phyloP scores from a whole-genome alignment of 2,797 vertebrate species.

The Chelon auratus region DNA sequence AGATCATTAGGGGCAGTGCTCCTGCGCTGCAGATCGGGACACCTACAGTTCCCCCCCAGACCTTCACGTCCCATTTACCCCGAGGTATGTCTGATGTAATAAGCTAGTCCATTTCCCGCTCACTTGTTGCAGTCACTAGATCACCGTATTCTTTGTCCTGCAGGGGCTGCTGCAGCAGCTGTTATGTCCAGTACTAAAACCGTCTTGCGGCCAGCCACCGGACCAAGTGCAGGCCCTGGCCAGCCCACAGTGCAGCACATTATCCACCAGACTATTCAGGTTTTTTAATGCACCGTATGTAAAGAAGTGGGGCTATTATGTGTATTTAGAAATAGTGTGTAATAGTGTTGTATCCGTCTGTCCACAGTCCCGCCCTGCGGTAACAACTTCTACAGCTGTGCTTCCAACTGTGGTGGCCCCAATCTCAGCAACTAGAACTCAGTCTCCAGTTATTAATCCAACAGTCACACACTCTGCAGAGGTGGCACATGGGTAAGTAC shows the following conservation, averaged over 20 bases:
- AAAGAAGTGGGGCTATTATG: neutral
- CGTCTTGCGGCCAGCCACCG: slow-evolving; percentile 93
- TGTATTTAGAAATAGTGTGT: neutral
- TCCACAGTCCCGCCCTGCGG: slow-evolving; percentile 91
- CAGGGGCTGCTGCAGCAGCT: slow-evolving; percentile 96
- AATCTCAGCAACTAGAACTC: slow-evolving; percentile 93
- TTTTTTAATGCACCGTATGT: slow-evolving; percentile 24
- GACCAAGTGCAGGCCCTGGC: slow-evolving; percentile 87
- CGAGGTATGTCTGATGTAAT: slow-evolving; percentile 85
- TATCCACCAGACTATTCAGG: slow-evolving; percentile 97
- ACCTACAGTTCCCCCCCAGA: slow-evolving; percentile 79
- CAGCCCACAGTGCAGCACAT: slow-evolving; percentile 95
- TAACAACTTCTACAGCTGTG: slow-evolving; percentile 93
- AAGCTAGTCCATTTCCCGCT: neutral
- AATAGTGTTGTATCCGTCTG: slow-evolving; percentile 6
- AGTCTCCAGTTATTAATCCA: slow-evolving; percentile 95
- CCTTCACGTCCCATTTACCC: slow-evolving; percentile 92
- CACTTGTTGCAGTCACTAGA: neutral
- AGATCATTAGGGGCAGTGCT: slow-evolving; percentile 93
- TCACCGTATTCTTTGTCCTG: slow-evolving; percentile 7
- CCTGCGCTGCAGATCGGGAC: slow-evolving; percentile 92
- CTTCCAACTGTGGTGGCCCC: slow-evolving; percentile 95
- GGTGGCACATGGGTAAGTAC: slow-evolving; percentile 90
- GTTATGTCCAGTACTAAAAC: slow-evolving; percentile 99
- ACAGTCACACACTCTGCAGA: slow-evolving; percentile 92